Base-by-base conservation (phyloP, 2,888 invertebrate species). In the Ennomos fuscantarius region DNA sequence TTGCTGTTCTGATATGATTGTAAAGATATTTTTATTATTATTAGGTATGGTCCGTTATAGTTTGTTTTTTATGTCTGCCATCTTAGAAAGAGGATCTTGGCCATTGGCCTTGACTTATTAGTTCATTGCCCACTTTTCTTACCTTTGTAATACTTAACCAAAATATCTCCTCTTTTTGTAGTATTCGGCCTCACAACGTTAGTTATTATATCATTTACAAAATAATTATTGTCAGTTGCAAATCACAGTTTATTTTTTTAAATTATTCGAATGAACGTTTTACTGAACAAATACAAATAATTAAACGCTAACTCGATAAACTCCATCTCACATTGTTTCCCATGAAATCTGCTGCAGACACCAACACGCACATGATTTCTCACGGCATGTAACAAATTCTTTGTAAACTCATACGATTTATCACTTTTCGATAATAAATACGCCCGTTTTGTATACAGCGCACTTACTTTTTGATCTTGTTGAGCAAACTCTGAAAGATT, bases 291-390 rank as follows among this genome's bases (percentile, higher is more conserved):
- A 42, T 52, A 50, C 39, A 48, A 56, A 42, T 55, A 62, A 62
- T 60, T 36, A 61, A 64, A 40, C 60, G 55, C 56, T 65, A 66
- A 65, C 62, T 65, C 60, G 62, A 64, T 65, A 66, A 63, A 66
- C 63, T 63, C 42, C 40, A 59, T 59, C 62, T 65, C 65, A 47
- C 57, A 70, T 66, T 70, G 68, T 68, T 78, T 79, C 78, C 72
- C 76, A 78, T 78, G 73, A 80, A 79, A 79, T 76, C 68, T 58
- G 63, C 68, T 69, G 69, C 74, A 73, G 49, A 37, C 68, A 65
- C 70, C 74, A 50, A 49, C 65, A 65, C 67, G 65, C 65, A 63
- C 50, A 37, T 60, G 31, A 58, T 62, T 62, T 69, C 70, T 64
- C 69, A 69, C 68, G 69, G 39, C 61, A 58, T 49, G 35, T 36